Evolutionary conservation across 2,888 invertebrate species (phyloP).

Genomic region (Esperia sulphurella): DNA sequence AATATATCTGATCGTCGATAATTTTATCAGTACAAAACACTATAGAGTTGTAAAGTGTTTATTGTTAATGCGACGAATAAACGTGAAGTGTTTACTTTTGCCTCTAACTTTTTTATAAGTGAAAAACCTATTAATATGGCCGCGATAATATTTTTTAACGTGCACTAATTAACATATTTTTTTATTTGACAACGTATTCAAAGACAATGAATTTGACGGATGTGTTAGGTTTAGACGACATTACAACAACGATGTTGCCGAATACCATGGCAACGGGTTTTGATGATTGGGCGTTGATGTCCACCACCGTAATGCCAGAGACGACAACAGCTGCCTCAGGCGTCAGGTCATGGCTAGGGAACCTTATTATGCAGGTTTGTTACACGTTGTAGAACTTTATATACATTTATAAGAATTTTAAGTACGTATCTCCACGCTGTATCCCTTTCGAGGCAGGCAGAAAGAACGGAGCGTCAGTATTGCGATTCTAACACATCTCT

Average conservation of each 20-base stretch:
- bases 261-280: slow-evolving; percentile 11
- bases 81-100: slow-evolving; percentile 30
- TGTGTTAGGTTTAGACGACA: slow-evolving; percentile 13
- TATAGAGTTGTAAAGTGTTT: slow-evolving; percentile 13
- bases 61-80: slow-evolving; percentile 22
- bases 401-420: too few species aligned
- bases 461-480: too few species aligned
- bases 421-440: too few species aligned
- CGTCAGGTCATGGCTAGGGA: slow-evolving; percentile 55
- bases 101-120: slow-evolving; percentile 25
- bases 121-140: slow-evolving; percentile 19
- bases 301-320: slow-evolving; percentile 21
- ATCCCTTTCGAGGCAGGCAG: too few species aligned
- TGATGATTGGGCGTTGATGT: slow-evolving; percentile 13
- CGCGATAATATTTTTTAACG: neutral
- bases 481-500: too few species aligned
- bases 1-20: slow-evolving; percentile 47
- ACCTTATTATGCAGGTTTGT: slow-evolving; percentile 57
- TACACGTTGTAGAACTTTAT: too few species aligned
- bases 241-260: slow-evolving; percentile 23
- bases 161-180: neutral
- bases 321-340: slow-evolving; percentile 32
- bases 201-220: slow-evolving; percentile 40
- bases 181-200: slow-evolving; percentile 15
- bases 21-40: slow-evolving; percentile 38